Base-by-base conservation (phyloP, 2,797 vertebrate genomes). In the Chiloscyllium punctatum region DNA sequence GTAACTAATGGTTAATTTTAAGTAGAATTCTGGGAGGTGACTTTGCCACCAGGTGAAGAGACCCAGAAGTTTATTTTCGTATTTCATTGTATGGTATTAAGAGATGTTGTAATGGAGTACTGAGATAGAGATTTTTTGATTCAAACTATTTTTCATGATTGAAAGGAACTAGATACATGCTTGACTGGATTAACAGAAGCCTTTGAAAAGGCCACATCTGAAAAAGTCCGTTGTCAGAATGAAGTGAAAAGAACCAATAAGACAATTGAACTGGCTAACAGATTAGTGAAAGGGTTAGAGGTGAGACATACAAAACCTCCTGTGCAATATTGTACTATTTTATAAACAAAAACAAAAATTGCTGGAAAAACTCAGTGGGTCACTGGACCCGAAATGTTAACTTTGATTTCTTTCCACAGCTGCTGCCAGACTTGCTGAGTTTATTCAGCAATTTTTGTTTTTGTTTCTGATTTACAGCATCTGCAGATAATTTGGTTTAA, bases 231-330 rank as follows among this genome's bases (percentile, higher is more conserved):
- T 97, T 98, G 98, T 97, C 98, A 98, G 96, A 98, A 99, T 96
- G 98, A 99, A 97, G 99, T 99, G 97, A 99, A 99, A 98, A 97
- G 97, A 97, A 99, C 98, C 97, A 99, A 99, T 98, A 99, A 98
- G 97, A 99, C 99, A 96, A 99, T 99, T 97, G 98, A 99, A 97
- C 98, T 98, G 96, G 99, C 99, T 98, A 99, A 99, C 97, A 98
- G 99, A 97, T 98, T 99, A 97, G 99, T 98, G 96, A 99, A 98
- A 98, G 99, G 99, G 97, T 98, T 99, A 96, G 98, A 98, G 98
- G 98, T 98, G 97, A 98, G 98, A 96, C 96, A 96, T 97, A 97
- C 97, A 97, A 98, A 97, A 97, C 97, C 96, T 96, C 95, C 97
- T 97, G 97, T 97, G 97, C 97, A 97, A 97, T 97, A 97, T 97